Conservation (phyloP, 2,113 vertebrate species). For the Noctilio leporinus region DNA sequence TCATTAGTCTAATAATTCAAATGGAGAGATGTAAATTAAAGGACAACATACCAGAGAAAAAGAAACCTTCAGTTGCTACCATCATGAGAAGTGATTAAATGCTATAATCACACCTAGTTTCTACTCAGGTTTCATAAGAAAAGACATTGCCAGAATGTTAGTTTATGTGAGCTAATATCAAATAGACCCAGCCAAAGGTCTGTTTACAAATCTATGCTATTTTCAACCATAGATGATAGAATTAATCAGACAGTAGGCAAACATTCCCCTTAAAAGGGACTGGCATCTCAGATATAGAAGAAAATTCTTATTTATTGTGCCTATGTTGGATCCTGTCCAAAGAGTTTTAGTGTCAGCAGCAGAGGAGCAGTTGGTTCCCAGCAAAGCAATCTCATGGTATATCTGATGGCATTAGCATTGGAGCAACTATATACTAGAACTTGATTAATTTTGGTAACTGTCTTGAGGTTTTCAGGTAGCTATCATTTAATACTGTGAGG, state of each 20-base stretch:
- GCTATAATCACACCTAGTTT: not conserved
- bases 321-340: not conserved
- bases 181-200: not conserved
- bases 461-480: not conserved
- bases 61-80: not conserved
- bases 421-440: too few species aligned
- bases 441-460: not conserved
- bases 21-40: not conserved
- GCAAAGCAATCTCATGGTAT: not conserved
- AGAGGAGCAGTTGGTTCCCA: not conserved
- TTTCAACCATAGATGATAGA: not conserved
- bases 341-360: not conserved
- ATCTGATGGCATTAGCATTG: not conserved
- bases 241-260: not conserved
- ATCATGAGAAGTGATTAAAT: not conserved
- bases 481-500: not conserved
- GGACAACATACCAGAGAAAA: not conserved
- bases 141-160: not conserved
- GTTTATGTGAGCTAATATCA: not conserved
- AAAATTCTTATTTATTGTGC: not conserved
- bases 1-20: slow-evolving; percentile 22
- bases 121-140: not conserved
- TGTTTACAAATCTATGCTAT: not conserved
- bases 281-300: not conserved
- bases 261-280: not conserved